Evolutionary conservation across 2,888 invertebrate species (phyloP), one percentile per base, ranked within the genome.

Genomic region (Ceriagrion tenellum): DNA sequence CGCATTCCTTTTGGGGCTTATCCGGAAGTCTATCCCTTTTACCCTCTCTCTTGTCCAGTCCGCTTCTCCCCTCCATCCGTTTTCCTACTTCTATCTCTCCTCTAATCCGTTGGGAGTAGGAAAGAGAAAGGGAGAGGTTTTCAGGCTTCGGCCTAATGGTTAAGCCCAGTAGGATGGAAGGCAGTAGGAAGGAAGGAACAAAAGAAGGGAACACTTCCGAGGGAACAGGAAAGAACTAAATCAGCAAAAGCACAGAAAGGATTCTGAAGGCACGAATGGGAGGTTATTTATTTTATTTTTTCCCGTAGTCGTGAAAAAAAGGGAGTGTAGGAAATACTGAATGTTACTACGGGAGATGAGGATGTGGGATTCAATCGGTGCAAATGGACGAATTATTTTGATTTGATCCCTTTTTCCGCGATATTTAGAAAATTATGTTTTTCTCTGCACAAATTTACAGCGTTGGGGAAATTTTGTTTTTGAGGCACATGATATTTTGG

Each of bases 221-320:
- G 23, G 81, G 81, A 40, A 40, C 69, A 20, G 63, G 47, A 69
- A 69, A 47, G 47, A 93, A 74, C 69, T 26, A 93, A 93, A 69
- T 93, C 93, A 93, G 93, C 47, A 69, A 69, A 69, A 47, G 40
- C 26, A 47, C 74, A 18, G 35, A 93, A 93, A 69, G 47, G 69
- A 47, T 93, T 93, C 74, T 18, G 69, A 16, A 30, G n/a, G 26
- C 40, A n/a, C 16, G 6, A 55, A 23, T 35, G 6, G 55, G 89
- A 55, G 89, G 47, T 26, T 26, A 47, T 47, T 93, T 74, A 30
- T 59, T 93, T 93, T 93, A 93, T 93, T 69, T 40, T 30, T 69
- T 69, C 93, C 35, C 63, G 63, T 16, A 26, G 47, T 47, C 26
- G 47, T 23, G 26, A 3, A 1, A 69, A 26, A 47, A 69, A 63